Percentiles rank a stretch among this genome's conserved stretches.
Evolutionary conservation across 1,140 invertebrate genomes (phyloP).

Genomic region (Aradophagus sp.): DNA sequence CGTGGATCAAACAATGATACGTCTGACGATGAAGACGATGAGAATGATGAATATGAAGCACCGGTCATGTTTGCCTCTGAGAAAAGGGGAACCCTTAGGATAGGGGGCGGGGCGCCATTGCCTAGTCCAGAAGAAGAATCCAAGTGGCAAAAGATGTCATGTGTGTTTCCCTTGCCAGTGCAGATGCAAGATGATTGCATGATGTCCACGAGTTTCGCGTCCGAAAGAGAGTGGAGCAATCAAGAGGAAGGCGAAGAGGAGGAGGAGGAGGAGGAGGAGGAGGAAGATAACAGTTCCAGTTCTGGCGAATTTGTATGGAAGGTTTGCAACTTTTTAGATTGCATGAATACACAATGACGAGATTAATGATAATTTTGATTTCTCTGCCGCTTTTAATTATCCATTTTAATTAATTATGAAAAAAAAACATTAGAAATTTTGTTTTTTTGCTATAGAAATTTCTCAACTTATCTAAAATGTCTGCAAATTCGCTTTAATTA

Average conservation of each 20-base stretch:
- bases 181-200: conserved; percentile 69
- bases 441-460: too few species aligned
- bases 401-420: too few species aligned
- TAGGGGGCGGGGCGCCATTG: conserved; percentile 62
- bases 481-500: too few species aligned
- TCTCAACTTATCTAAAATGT: too few species aligned
- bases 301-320: conserved; percentile 87
- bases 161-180: conserved; percentile 61
- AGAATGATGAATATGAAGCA: conserved; percentile 55
- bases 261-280: conserved; percentile 59
- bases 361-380: too few species aligned
- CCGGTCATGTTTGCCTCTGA: conserved; percentile 55
- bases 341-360: too few species aligned
- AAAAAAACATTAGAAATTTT: too few species aligned
- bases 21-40: conserved; percentile 61
- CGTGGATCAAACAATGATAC: conserved; percentile 61
- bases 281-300: conserved; percentile 76
- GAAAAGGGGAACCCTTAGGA: conserved; percentile 53
- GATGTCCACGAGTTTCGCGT: conserved; percentile 72
- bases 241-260: conserved; percentile 60
- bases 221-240: conserved; percentile 68
- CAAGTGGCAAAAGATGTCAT: conserved; percentile 69
- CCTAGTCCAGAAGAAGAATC: conserved; percentile 73
- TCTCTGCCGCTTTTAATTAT: too few species aligned
- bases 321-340: conserved; percentile 74